phyloP scores from a whole-genome alignment of 2,797 vertebrate genomes.

The Florisuga fusca region DNA sequence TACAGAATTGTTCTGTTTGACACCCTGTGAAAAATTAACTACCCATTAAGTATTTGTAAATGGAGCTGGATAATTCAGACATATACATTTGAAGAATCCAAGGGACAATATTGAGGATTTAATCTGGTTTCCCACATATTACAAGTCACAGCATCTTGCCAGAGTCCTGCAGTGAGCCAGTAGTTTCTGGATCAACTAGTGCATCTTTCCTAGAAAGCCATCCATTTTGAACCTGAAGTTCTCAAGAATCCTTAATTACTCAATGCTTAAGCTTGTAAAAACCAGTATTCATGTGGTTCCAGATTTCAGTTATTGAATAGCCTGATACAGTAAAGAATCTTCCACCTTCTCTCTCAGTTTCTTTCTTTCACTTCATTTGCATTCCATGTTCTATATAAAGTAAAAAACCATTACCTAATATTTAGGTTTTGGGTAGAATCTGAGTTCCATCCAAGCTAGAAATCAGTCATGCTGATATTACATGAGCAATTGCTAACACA shows the following conservation, averaged over 20 bases:
- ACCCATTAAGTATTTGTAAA: constrained; percentile 8
- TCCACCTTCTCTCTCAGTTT: not conserved
- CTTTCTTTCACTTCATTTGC: not conserved
- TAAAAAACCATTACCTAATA: constrained; percentile 10
- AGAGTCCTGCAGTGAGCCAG: not conserved
- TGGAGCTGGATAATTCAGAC: not conserved
- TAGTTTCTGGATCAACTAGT: not conserved
- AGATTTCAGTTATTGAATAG: not conserved
- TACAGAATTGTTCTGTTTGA: not conserved
- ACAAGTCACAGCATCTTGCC: not conserved
- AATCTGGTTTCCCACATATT: not conserved
- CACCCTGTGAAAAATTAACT: not conserved
- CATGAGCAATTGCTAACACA: not conserved
- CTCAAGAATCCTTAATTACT: not conserved
- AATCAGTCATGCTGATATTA: not conserved
- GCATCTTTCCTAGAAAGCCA: constrained; percentile 5
- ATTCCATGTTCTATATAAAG: not conserved
- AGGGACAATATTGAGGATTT: not conserved
- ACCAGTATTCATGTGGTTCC: not conserved
- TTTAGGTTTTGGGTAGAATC: not conserved
- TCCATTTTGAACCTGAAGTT: not conserved
- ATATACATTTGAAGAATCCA: not conserved
- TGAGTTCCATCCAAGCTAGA: not conserved
- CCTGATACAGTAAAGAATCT: not conserved
- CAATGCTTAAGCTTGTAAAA: not conserved